phyloP scores from a whole-genome alignment of 2,888 invertebrate species.

The Actias luna region DNA sequence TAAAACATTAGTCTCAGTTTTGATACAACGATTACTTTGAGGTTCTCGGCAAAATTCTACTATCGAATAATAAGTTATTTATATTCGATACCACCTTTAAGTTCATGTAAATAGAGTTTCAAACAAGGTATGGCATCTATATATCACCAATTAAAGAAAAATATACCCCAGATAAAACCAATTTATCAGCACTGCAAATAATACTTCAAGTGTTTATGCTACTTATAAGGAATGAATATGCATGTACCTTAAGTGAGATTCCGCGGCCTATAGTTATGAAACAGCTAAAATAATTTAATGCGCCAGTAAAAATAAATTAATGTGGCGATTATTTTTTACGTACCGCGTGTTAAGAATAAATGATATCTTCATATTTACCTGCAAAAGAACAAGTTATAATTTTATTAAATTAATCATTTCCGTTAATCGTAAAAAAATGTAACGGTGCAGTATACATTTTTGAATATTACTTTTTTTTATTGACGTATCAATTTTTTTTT shows the following conservation, averaged over 20 bases:
- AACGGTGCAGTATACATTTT: not conserved
- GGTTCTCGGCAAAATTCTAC: too few relatives aligned
- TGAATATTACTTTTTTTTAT: conserved; percentile 1
- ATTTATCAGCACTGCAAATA: not conserved
- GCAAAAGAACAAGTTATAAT: not conserved
- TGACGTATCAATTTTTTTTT: not conserved
- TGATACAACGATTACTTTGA: too few relatives aligned
- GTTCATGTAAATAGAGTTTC: too few relatives aligned
- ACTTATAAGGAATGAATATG: not conserved
- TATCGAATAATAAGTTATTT: too few relatives aligned
- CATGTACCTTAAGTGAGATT: not conserved
- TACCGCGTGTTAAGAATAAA: not conserved
- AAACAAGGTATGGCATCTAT: too few relatives aligned
- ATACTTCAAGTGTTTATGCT: not conserved
- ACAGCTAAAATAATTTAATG: conserved; percentile 25
- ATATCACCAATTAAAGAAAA: too few relatives aligned
- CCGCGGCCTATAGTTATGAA: not conserved
- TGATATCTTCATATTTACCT: conserved; percentile 3
- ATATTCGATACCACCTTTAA: too few relatives aligned
- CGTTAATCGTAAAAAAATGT: conserved; percentile 2
- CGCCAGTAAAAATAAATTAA: conserved; percentile 16
- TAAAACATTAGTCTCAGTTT: too few relatives aligned
- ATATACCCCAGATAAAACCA: not conserved
- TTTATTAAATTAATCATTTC: conserved; percentile 11
- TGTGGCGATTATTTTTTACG: not conserved